Conservation (phyloP, 2,113 vertebrate species). For the Hystrix brachyura region DNA sequence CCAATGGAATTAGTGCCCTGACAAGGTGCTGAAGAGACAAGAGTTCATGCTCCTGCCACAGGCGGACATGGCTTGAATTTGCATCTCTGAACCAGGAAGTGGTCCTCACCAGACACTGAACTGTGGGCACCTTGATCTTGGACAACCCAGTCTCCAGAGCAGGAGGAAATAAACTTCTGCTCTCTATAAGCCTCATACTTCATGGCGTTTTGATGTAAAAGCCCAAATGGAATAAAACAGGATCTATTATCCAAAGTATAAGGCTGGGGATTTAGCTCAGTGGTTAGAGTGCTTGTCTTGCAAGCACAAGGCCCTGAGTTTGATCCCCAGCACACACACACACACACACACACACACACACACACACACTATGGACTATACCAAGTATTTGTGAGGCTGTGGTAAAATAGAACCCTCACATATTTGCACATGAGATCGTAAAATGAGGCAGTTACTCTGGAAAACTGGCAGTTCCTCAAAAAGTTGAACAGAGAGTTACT, state of each 20-base stretch:
- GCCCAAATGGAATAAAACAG: background rate
- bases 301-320: no score
- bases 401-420: background rate
- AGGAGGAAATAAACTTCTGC: background rate
- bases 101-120: background rate
- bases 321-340: no score
- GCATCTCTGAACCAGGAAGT: background rate
- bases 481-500: background rate
- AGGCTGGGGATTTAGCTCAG: background rate
- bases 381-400: background rate
- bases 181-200: background rate
- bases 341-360: no score
- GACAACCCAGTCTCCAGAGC: background rate
- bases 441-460: background rate
- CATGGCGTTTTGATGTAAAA: background rate
- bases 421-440: background rate
- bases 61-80: background rate
- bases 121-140: background rate
- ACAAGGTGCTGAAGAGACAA: background rate
- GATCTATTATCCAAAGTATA: background rate
- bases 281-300: background rate
- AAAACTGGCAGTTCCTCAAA: background rate
- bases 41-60: background rate
- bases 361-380: background rate
- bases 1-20: background rate